A percentile compares a stretch with the other conserved stretches of the same genome.
These are phyloP conservation scores for Tenebrosternarchus preto DNA, from an alignment of 2,113 vertebrate species.

Conservation along the genomic window DNA sequence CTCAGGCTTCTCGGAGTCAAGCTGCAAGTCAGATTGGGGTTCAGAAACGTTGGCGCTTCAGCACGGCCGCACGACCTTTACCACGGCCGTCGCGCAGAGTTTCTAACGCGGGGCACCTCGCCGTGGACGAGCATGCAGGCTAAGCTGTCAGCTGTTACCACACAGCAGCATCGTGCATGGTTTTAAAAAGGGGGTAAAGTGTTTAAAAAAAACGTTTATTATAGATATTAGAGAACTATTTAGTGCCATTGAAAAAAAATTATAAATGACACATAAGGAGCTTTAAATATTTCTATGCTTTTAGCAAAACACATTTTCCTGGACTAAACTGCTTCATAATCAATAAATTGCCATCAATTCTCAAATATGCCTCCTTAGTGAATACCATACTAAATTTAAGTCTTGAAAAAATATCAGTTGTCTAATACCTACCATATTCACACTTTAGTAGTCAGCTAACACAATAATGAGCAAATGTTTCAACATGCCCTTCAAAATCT, in stretches of 20 bases:
- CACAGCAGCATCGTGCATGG: constrained; percentile 47
- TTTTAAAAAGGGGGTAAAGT: not conserved
- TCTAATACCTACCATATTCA: not conserved
- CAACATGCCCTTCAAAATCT: constrained; percentile 17
- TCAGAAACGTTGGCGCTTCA: constrained; percentile 66
- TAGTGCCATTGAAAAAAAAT: no score
- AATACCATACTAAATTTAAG: not conserved
- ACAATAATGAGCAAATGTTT: constrained; percentile 1
- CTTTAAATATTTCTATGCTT: no score
- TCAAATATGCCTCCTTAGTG: not conserved
- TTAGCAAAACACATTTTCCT: no score
- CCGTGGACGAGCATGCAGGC: not conserved
- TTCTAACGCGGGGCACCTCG: not conserved
- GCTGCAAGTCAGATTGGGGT: constrained; percentile 97
- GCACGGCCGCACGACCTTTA: constrained; percentile 31
- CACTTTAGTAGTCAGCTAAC: not conserved
- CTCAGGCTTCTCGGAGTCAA: constrained; percentile 98
- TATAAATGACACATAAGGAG: no score
- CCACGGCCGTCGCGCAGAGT: constrained; percentile 1
- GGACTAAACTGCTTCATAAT: no score
- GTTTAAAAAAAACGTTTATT: no score
- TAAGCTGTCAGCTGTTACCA: constrained; percentile 48
- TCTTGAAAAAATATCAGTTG: not conserved
- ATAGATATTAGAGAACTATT: no score
- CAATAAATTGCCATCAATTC: not conserved